Conservation (phyloP, 2,797 vertebrate species). For the Protonibea diacanthus region DNA sequence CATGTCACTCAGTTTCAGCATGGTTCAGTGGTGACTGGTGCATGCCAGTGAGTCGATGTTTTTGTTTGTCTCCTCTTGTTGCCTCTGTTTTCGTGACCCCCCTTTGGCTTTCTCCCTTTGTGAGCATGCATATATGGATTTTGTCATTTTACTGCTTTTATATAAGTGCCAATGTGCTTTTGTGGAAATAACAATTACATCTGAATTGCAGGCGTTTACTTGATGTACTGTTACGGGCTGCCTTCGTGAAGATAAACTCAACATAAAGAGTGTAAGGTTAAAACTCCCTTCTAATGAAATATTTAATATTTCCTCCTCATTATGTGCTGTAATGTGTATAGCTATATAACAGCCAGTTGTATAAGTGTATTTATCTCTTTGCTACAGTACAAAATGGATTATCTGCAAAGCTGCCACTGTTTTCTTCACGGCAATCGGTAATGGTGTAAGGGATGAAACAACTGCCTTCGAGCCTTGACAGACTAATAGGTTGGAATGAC, state of each 20-base stretch:
- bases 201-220: constrained; percentile 12
- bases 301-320: background rate
- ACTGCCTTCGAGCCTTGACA: constrained; percentile 37
- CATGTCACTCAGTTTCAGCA: constrained; percentile 69
- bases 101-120: constrained; percentile 17
- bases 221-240: constrained; percentile 8
- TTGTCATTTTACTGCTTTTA: constrained; percentile 5
- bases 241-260: background rate
- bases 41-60: constrained; percentile 39
- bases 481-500: constrained; percentile 57
- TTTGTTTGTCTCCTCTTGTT: constrained; percentile 47
- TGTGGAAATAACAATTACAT: constrained; percentile 2
- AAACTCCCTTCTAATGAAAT: background rate
- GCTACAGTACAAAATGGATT: constrained; percentile 24
- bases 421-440: constrained; percentile 23
- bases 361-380: constrained; percentile 1
- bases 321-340: background rate
- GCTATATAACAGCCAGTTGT: background rate
- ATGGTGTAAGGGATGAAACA: constrained; percentile 28
- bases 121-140: constrained; percentile 7
- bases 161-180: background rate
- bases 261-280: no score
- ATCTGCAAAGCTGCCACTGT: constrained; percentile 26
- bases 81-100: constrained; percentile 18
- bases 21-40: constrained; percentile 63